Base-by-base conservation (phyloP, 1,140 invertebrate species). In the Lepidurus arcticus region DNA sequence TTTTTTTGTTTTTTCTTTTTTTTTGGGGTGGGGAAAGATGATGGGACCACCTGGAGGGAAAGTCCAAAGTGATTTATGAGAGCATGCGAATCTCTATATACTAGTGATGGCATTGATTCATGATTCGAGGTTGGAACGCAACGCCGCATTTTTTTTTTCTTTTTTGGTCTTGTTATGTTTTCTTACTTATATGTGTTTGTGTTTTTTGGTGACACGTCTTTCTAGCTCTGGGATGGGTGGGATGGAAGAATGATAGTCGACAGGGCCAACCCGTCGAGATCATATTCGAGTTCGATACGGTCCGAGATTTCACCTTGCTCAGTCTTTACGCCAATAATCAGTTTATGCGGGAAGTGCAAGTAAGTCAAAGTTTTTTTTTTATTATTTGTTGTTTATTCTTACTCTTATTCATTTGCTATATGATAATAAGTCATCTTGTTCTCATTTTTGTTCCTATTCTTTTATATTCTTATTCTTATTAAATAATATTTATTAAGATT, bases 241-340 rank as follows among this genome's bases (percentile, higher is more conserved):
- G 95, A 0, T 97, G 95, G 95, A 89, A 90, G 80, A 95, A 95
- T 85, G 93, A 95, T 81, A 88, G 89, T 1, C 87, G 90, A 13
- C 85, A 87, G 21, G 87, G 87, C 1, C 88, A 88, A 81, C 89
- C 91, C 0, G 87, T 93, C 0, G 91, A 92, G 81, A 89, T 94
- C 80, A 90, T 91, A 80, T 96, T 97, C 85, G 92, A 95, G 85
- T 97, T 97, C 86, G 93, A 95, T 82, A 88, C 88, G 83, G 90
- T 94, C 21, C 87, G 94, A 1, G 95, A 97, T 84, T 96, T 97
- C 86, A 92, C 91, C 13, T 89, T 90, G 1, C 89, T 95, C 34
- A 91, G 92, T 82, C 24, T 24, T 24, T 24, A 24, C 24, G 24
- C 24, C 24, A 24, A 24, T 24, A 24, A 24, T 24, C 24, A 24